phyloP scores from a whole-genome alignment of 2,888 invertebrate species.

The Brenthis ino region DNA sequence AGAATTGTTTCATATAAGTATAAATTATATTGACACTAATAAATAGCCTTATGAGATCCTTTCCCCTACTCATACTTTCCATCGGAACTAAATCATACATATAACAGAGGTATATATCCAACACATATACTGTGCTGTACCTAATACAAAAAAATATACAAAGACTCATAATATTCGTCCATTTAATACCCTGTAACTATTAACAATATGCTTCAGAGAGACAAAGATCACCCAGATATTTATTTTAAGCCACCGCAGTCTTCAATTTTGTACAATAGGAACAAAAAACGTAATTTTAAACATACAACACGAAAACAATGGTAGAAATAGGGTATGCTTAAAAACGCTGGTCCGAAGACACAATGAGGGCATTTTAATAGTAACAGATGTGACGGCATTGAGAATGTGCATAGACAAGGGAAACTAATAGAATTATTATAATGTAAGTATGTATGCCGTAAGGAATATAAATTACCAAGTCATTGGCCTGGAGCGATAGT shows the following conservation, averaged over 20 bases:
- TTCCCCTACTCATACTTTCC: too few relatives aligned
- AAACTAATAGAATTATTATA: background rate
- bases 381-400: slow-evolving; percentile 26
- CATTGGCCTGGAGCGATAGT: background rate
- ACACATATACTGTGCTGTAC: too few relatives aligned
- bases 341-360: slow-evolving; percentile 20
- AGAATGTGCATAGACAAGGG: slow-evolving; percentile 5
- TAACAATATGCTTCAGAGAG: too few relatives aligned
- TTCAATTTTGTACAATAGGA: slow-evolving; percentile 12
- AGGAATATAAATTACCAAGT: slow-evolving; percentile 3
- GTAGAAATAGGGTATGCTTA: slow-evolving; percentile 13
- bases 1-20: too few relatives aligned
- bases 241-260: slow-evolving; percentile 1
- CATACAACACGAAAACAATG: slow-evolving; percentile 15
- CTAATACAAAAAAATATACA: too few relatives aligned
- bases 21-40: too few relatives aligned
- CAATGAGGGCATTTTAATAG: slow-evolving; percentile 26
- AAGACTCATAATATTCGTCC: too few relatives aligned
- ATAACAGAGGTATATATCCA: too few relatives aligned
- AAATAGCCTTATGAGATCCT: too few relatives aligned
- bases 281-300: slow-evolving; percentile 17
- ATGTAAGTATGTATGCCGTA: background rate
- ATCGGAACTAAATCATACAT: too few relatives aligned
- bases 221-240: too few relatives aligned
- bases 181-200: too few relatives aligned